These are phyloP conservation scores for Amorpha juglandis DNA, from an alignment of 2,888 invertebrate genomes.

Conservation along the genomic window DNA sequence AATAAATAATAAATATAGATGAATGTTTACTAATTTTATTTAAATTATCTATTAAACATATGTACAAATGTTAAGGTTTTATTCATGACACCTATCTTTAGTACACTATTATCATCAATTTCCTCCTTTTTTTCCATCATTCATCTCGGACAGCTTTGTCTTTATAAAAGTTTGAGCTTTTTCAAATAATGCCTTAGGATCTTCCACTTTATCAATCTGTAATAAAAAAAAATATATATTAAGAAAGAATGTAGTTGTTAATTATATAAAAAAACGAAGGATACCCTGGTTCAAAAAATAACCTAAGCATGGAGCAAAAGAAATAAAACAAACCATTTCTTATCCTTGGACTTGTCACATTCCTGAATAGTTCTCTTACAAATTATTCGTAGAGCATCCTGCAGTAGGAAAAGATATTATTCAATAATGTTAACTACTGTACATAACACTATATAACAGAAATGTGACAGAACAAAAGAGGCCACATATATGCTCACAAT, in stretches of 20 bases:
- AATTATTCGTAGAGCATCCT: constrained; percentile 59
- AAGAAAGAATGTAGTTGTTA: no score
- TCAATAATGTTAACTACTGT: constrained; percentile 21
- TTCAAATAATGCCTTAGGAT: constrained; percentile 89
- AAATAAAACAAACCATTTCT: constrained; percentile 70
- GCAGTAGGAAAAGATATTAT: constrained; percentile 53
- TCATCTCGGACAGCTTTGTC: constrained; percentile 79
- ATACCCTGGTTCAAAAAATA: constrained; percentile 61
- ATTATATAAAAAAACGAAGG: neutral
- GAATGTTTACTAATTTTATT: constrained; percentile 52
- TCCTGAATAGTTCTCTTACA: constrained; percentile 59
- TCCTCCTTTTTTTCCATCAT: constrained; percentile 69
- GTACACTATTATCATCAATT: constrained; percentile 27
- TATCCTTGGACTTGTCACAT: constrained; percentile 62
- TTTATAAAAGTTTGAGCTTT: constrained; percentile 89
- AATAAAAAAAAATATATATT: constrained; percentile 45
- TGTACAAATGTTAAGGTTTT: constrained; percentile 51
- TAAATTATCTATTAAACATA: constrained; percentile 45
- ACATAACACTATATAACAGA: constrained; percentile 28
- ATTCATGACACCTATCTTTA: constrained; percentile 39
- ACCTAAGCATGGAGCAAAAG: constrained; percentile 35
- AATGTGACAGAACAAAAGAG: constrained; percentile 46
- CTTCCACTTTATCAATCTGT: constrained; percentile 93
- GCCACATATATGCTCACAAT: constrained; percentile 37
- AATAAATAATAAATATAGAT: constrained; percentile 43